phyloP scores from a whole-genome alignment of 2,888 invertebrate genomes.

The Eupithecia vulgata region DNA sequence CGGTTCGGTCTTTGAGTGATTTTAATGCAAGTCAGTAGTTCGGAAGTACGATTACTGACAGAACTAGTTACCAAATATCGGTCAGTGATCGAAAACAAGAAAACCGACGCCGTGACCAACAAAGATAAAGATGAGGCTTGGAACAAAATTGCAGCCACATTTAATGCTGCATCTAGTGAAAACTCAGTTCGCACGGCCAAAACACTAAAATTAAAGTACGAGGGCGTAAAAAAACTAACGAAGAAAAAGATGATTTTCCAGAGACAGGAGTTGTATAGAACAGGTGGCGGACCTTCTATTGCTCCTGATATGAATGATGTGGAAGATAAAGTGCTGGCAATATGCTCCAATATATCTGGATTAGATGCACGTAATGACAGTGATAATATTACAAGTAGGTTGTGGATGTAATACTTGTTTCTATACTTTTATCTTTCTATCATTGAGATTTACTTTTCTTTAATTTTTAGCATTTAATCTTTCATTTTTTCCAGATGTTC shows the following conservation, averaged over 20 bases:
- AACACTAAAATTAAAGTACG: conserved; percentile 6
- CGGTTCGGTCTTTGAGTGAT: too few relatives aligned
- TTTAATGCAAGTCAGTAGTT: too few relatives aligned
- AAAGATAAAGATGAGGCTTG: conserved; percentile 5
- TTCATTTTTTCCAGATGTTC: too few relatives aligned
- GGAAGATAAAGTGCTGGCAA: conserved; percentile 15
- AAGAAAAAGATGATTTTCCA: conserved; percentile 13
- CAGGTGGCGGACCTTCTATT: conserved; percentile 24
- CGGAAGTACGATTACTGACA: not conserved
- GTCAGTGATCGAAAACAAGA: not conserved
- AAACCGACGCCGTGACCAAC: conserved; percentile 8
- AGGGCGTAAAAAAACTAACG: conserved; percentile 2
- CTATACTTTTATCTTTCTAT: too few relatives aligned
- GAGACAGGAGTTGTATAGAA: conserved; percentile 21
- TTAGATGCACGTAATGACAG: too few relatives aligned
- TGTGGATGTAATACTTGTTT: too few relatives aligned
- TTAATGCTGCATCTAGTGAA: conserved; percentile 15
- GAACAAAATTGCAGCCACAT: not conserved
- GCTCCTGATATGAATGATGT: conserved; percentile 18
- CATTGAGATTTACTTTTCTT: too few relatives aligned
- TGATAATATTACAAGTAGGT: too few relatives aligned
- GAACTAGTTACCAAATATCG: conserved; percentile 4
- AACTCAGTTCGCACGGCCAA: conserved; percentile 5
- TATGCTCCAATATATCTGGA: too few relatives aligned
- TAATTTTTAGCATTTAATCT: too few relatives aligned